Conservation (phyloP, 2,113 vertebrate genomes). For the Suncus etruscus region DNA sequence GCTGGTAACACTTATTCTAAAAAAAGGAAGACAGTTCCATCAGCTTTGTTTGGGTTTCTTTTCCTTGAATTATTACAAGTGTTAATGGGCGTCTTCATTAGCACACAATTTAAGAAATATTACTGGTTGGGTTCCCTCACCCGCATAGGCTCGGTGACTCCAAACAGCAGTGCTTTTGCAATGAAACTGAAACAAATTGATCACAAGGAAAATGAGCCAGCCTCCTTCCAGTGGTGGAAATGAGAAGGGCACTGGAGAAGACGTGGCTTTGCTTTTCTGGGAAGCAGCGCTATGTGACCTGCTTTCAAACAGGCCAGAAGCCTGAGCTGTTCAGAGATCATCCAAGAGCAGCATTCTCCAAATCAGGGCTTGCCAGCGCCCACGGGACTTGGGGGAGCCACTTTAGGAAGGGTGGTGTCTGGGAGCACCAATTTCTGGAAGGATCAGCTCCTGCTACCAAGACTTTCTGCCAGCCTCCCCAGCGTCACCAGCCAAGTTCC, state of each 20-base stretch:
- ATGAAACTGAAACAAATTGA: constrained; percentile 54
- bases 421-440: neutral
- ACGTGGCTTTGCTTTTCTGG: neutral
- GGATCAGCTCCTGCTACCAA: neutral
- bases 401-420: neutral
- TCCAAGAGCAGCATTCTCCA: neutral
- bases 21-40: constrained; percentile 59
- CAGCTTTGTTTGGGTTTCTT: constrained; percentile 79
- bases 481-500: neutral
- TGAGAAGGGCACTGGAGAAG: constrained; percentile 58
- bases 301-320: constrained; percentile 28
- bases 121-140: neutral
- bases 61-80: constrained; percentile 76
- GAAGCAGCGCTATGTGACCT: constrained; percentile 33
- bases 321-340: neutral
- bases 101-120: constrained; percentile 78
- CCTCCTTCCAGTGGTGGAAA: constrained; percentile 81
- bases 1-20: constrained; percentile 56
- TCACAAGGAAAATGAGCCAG: constrained; percentile 75
- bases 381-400: neutral
- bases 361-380: neutral
- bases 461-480: neutral
- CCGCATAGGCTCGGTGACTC: neutral
- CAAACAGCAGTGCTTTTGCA: constrained; percentile 45
- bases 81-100: constrained; percentile 84